phyloP scores from a whole-genome alignment of 2,797 vertebrate genomes.

The Avahi laniger region DNA sequence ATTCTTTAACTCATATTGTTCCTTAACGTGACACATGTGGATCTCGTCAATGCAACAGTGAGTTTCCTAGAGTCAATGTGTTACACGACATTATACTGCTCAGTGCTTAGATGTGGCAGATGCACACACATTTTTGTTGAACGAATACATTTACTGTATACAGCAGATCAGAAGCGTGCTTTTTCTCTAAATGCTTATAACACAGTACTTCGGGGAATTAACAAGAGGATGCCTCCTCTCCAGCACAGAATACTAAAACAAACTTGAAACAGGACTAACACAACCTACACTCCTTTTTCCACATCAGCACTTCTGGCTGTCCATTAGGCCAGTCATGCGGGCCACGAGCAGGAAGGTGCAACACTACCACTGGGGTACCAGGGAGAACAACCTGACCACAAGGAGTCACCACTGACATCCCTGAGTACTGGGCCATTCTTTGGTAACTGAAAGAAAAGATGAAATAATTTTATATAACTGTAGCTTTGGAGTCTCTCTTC shows the following conservation, averaged over 20 bases:
- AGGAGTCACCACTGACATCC: background rate
- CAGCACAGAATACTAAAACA: background rate
- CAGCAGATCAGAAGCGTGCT: background rate
- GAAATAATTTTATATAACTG: background rate
- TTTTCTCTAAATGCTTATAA: background rate
- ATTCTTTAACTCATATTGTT: background rate
- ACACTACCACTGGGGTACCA: background rate
- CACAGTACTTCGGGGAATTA: background rate
- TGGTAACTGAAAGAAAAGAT: background rate
- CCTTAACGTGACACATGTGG: background rate
- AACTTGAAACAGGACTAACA: background rate
- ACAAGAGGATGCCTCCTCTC: background rate
- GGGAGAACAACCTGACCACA: background rate
- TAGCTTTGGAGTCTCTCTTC: background rate
- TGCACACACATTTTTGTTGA: background rate
- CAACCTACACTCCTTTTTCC: background rate
- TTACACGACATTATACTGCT: background rate
- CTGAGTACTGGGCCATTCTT: accelerated
- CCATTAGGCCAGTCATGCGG: background rate
- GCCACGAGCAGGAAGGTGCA: accelerated
- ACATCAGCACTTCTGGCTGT: background rate
- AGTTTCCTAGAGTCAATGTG: background rate
- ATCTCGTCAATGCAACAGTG: background rate
- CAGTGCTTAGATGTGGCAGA: background rate
- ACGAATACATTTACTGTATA: background rate